These are phyloP conservation scores for Atractosteus spatula DNA, from an alignment of 2,113 vertebrate species.

Conservation along the genomic window DNA sequence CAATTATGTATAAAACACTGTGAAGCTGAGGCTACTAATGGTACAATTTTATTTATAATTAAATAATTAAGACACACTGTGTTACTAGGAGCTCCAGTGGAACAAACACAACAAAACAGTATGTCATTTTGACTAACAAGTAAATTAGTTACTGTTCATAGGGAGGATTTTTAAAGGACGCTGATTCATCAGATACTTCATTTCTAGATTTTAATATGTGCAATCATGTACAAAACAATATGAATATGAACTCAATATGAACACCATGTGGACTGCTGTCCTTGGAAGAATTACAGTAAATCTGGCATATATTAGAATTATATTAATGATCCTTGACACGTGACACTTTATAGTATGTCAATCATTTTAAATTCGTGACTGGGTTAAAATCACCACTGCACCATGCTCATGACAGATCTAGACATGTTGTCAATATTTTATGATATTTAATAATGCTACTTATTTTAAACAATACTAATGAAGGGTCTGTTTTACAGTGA, in stretches of 20 bases:
- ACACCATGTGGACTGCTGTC: constrained; percentile 63
- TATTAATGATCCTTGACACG: constrained; percentile 38
- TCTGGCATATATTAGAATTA: constrained; percentile 62
- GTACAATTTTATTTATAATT: too few relatives aligned
- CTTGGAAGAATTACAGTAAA: constrained; percentile 58
- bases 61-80: too few relatives aligned
- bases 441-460: too few relatives aligned
- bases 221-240: constrained; percentile 64
- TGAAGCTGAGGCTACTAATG: too few relatives aligned
- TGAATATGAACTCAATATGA: constrained; percentile 53
- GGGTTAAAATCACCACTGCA: too few relatives aligned
- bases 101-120: too few relatives aligned
- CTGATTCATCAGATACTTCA: constrained; percentile 47
- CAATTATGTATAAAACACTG: too few relatives aligned
- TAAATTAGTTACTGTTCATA: constrained; percentile 40
- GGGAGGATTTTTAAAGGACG: constrained; percentile 45
- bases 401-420: too few relatives aligned
- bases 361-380: constrained; percentile 31
- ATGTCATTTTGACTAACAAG: constrained; percentile 56
- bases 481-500: too few relatives aligned
- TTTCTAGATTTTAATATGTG: constrained; percentile 44
- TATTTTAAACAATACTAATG: too few relatives aligned
- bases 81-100: too few relatives aligned
- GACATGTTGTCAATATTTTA: too few relatives aligned
- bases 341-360: constrained; percentile 54